Evolutionary conservation across 2,888 invertebrate species (phyloP), one percentile per base, ranked within the genome.

Genomic region (Melanostoma mellinum): DNA sequence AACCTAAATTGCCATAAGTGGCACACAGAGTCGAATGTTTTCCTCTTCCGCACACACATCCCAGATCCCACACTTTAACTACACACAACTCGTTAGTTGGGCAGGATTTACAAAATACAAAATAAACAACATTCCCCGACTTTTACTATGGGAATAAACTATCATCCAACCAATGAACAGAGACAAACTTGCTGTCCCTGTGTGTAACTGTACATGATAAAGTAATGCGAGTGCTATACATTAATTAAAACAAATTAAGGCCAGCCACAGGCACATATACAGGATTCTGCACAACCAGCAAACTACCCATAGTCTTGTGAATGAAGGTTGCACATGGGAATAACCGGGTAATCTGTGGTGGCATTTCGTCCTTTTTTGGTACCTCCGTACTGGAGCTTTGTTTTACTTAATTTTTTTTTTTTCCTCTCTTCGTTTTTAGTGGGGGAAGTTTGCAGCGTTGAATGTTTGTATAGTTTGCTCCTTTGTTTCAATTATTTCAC

Each of bases 231-330:
- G 69, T 42, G 60, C 74, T 79, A 78, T 78, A 78, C 79, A 84
- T 84, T 84, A 84, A 84, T 84, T 84, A 84, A 75, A 65, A 84
- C 84, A 84, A 84, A 84, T 84, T 84, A 84, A 84, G 74, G 69
- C 65, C 42, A 50, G 48, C 71, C 74, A 65, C 78, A 78, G 53
- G 50, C 46, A 55, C 61, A 69, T 73, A 68, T 58, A 55, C 63
- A 69, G 56, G 42, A 65, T 60, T 63, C 58, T 71, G 60, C 56
- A 61, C 38, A 55, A 42, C 32, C 50, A 60, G 35, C 60, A 50
- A 50, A 50, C 30, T 46, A 10, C 20, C 35, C 60, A 55, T 48
- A 46, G 63, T 65, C 50, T 56, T 63, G 32, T 52, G 58, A 40
- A 58, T 60, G 58, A 58, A 50, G 65, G 75, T 58, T 71, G 56